phyloP scores from a whole-genome alignment of 2,113 vertebrate species.

The Callospermophilus lateralis region DNA sequence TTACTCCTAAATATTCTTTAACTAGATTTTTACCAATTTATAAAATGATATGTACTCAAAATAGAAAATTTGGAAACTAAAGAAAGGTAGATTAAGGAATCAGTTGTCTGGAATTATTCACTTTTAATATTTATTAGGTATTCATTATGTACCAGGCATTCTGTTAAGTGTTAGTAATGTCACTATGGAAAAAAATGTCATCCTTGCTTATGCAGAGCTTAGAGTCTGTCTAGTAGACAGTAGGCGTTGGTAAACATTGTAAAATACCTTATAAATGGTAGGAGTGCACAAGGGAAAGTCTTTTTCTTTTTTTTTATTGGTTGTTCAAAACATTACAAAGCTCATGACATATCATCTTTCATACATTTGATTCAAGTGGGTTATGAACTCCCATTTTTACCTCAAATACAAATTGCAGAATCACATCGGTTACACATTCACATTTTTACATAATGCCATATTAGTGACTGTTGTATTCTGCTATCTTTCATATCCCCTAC shows the following conservation, averaged over 20 bases:
- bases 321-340: too few species aligned
- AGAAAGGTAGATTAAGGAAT: background rate
- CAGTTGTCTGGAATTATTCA: background rate
- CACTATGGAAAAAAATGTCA: background rate
- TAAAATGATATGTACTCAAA: background rate
- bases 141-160: background rate
- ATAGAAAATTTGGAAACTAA: conserved; percentile 7
- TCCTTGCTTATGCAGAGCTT: background rate
- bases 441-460: too few species aligned
- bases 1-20: background rate
- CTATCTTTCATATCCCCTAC: too few species aligned
- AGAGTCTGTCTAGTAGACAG: background rate
- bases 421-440: too few species aligned
- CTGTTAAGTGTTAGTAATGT: background rate
- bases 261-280: background rate
- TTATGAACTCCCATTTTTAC: too few species aligned
- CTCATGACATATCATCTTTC: too few species aligned
- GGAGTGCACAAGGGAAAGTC: background rate
- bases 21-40: conserved; percentile 4
- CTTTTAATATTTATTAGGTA: background rate
- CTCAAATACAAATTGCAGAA: too few species aligned
- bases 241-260: background rate
- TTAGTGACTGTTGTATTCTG: too few species aligned
- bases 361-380: too few species aligned
- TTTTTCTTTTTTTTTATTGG: too few species aligned